Evolutionary conservation across 2,797 vertebrate species (phyloP).

Genomic region (Champsocephalus esox): DNA sequence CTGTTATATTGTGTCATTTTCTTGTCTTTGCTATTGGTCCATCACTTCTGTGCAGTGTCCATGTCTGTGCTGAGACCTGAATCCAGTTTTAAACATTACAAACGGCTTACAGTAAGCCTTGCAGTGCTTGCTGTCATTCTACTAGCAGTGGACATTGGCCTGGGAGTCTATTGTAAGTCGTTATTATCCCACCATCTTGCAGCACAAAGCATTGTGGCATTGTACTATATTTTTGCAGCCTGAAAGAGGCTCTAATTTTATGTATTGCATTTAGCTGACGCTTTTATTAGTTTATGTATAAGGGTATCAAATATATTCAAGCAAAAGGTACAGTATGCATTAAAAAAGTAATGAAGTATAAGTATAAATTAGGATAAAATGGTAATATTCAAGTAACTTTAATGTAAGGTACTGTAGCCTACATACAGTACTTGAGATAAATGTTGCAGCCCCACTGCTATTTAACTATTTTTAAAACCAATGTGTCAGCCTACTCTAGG

Average conservation of each 20-base stretch:
- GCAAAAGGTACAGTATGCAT: no score
- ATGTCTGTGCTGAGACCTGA: constrained; percentile 59
- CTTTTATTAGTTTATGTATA: no score
- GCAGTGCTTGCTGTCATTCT: constrained; percentile 67
- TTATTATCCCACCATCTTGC: not conserved
- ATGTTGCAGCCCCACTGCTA: not conserved
- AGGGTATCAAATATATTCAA: no score
- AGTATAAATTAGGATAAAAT: no score
- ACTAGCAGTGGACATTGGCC: constrained; percentile 69
- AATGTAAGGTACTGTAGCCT: no score
- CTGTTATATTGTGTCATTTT: not conserved
- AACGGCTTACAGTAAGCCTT: constrained; percentile 57
- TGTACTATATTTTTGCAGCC: not conserved
- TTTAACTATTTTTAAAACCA: not conserved
- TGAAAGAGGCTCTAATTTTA: not conserved
- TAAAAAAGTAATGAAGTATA: no score
- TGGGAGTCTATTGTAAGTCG: constrained; percentile 80
- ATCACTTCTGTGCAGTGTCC: constrained; percentile 60
- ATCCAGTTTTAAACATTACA: constrained; percentile 45
- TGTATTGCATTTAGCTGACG: no score
- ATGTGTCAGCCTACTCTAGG: not conserved
- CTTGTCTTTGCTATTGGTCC: constrained; percentile 15
- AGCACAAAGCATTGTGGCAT: no score
- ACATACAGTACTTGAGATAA: no score
- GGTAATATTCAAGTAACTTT: no score